Evolutionary conservation across 2,797 vertebrate species (phyloP).

Genomic region (Oreochromis grahami): DNA sequence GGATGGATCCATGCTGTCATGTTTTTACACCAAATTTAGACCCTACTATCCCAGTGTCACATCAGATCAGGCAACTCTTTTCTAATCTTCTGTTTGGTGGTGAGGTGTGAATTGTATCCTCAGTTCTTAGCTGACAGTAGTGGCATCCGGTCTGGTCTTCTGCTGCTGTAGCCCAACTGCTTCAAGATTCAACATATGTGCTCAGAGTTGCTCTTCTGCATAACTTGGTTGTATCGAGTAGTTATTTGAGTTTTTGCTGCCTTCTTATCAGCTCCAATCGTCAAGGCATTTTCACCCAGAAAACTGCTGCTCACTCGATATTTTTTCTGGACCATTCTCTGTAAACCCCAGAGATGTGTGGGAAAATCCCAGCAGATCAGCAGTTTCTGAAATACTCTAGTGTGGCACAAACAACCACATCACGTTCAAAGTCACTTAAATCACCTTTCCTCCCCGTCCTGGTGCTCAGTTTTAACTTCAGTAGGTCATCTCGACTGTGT

Average conservation of each 20-base stretch:
- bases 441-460: neutral
- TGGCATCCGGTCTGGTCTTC: neutral
- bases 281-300: neutral
- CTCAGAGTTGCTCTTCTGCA: neutral
- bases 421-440: neutral
- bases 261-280: neutral
- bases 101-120: neutral
- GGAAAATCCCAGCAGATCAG: neutral
- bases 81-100: neutral
- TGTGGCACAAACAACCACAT: neutral
- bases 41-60: neutral
- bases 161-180: neutral
- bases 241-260: neutral
- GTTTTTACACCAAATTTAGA: neutral
- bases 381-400: neutral
- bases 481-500: neutral
- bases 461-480: neutral
- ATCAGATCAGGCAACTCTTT: neutral
- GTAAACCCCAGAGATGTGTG: neutral
- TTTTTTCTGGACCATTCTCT: neutral
- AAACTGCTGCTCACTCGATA: neutral
- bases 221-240: neutral
- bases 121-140: neutral
- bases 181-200: neutral
- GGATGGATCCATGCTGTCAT: neutral